Conservation (phyloP, 2,888 invertebrate species). For the Merodon equestris region DNA sequence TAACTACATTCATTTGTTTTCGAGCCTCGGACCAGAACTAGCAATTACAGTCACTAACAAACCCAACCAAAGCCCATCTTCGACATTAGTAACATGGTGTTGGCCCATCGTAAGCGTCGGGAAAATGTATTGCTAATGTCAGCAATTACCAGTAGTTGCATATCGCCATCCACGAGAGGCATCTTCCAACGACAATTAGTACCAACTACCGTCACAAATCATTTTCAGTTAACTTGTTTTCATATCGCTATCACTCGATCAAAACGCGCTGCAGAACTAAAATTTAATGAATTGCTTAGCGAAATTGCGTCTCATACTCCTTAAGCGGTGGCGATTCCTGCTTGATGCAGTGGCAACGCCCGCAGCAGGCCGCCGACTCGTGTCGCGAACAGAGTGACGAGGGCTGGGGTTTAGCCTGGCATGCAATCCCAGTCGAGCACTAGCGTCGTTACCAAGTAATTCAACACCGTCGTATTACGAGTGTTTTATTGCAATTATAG, state of each 20-base stretch:
- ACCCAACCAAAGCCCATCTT: no score
- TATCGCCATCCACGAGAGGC: no score
- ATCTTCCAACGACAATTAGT: not conserved
- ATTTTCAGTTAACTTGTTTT: constrained; percentile 17
- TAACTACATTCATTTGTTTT: no score
- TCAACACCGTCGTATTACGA: constrained; percentile 63
- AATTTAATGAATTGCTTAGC: constrained; percentile 47
- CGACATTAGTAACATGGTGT: no score
- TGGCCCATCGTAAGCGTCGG: no score
- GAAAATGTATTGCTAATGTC: no score
- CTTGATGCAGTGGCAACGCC: constrained; percentile 32
- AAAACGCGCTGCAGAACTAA: constrained; percentile 33
- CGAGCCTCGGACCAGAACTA: no score
- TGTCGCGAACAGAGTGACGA: no score
- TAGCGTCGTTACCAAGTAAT: constrained; percentile 62
- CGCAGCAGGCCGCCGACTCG: no score
- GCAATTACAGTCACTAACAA: no score
- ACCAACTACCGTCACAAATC: constrained; percentile 2
- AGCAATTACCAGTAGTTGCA: no score
- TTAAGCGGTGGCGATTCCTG: constrained; percentile 5
- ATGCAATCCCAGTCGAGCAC: constrained; percentile 52
- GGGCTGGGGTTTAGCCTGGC: constrained; percentile 9
- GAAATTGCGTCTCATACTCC: constrained; percentile 41
- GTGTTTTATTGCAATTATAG: constrained; percentile 59
- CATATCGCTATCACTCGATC: constrained; percentile 41